phyloP scores from a whole-genome alignment of 1,140 invertebrate genomes.

The Trichomalopsis sarcophagae region DNA sequence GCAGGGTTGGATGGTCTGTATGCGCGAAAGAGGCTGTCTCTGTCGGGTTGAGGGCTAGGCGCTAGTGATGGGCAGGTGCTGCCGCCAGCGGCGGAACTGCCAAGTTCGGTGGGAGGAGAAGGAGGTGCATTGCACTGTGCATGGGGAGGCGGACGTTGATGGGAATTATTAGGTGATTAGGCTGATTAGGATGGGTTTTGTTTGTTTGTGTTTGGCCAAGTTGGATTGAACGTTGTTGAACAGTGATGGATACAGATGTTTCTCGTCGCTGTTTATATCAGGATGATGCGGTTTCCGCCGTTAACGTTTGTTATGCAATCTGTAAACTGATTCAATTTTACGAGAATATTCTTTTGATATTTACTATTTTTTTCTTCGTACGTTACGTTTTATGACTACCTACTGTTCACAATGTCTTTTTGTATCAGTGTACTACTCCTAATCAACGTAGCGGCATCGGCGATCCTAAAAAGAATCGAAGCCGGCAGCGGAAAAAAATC shows the following conservation, averaged over 20 bases:
- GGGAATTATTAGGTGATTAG: not conserved
- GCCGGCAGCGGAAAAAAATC: not conserved
- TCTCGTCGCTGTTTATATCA: too few relatives aligned
- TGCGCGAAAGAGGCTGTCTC: not conserved
- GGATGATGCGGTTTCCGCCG: too few relatives aligned
- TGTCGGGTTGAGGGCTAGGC: not conserved
- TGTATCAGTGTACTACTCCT: too few relatives aligned
- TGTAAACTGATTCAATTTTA: too few relatives aligned
- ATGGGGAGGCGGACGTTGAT: not conserved
- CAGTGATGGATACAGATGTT: too few relatives aligned
- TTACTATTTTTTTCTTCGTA: too few relatives aligned
- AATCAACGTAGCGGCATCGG: too few relatives aligned
- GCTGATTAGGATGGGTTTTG: not conserved
- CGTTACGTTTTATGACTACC: too few relatives aligned
- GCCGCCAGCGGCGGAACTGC: constrained; percentile 55
- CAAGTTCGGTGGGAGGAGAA: constrained; percentile 44
- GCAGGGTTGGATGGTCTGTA: not conserved
- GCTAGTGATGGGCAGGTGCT: constrained; percentile 59
- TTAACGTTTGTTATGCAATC: too few relatives aligned
- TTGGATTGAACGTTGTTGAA: too few relatives aligned
- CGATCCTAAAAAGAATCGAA: not conserved
- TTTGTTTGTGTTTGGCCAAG: not conserved
- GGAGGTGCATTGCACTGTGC: not conserved
- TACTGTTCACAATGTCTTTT: too few relatives aligned
- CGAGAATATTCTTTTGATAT: too few relatives aligned